These are phyloP conservation scores for Ridgeia piscesae DNA, from an alignment of 1,140 invertebrate genomes.

Conservation along the genomic window DNA sequence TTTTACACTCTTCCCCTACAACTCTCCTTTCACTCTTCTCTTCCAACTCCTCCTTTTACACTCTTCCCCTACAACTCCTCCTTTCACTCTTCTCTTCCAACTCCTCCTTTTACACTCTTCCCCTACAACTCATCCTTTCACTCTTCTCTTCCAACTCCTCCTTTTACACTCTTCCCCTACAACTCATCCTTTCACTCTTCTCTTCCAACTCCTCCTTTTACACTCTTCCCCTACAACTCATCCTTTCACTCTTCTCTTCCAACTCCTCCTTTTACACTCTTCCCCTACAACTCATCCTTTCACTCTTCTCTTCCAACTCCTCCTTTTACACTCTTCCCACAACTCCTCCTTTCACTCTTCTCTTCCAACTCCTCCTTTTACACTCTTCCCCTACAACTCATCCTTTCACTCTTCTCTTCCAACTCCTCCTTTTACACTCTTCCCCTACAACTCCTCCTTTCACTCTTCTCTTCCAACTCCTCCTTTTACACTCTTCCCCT, in stretches of 20 bases:
- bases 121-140: neutral
- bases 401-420: too few species aligned
- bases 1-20: neutral
- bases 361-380: constrained; percentile 71
- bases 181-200: neutral
- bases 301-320: too few species aligned
- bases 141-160: too few species aligned
- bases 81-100: too few species aligned
- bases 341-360: constrained; percentile 22
- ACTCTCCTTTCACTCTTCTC: too few species aligned
- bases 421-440: neutral
- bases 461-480: neutral
- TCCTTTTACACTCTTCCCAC: neutral
- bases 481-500: neutral
- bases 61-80: neutral
- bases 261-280: neutral
- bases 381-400: constrained; percentile 60
- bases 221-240: too few species aligned
- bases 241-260: too few species aligned
- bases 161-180: too few species aligned
- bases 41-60: neutral
- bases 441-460: too few species aligned
- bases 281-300: neutral
- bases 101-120: neutral
- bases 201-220: too few species aligned